phyloP scores from a whole-genome alignment of 2,888 invertebrate genomes.

The Desoria tigrina region DNA sequence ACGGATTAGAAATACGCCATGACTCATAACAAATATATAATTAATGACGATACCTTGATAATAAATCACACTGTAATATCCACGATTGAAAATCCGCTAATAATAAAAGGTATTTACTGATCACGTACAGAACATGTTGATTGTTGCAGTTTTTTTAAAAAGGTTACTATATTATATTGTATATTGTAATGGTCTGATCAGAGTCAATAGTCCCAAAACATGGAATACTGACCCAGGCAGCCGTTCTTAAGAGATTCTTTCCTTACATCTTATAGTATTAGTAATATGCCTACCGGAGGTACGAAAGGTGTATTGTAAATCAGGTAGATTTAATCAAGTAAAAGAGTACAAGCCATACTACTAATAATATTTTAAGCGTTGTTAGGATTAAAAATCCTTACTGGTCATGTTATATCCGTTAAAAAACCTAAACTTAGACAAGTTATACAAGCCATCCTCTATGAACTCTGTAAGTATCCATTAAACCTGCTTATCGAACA shows the following conservation, averaged over 20 bases:
- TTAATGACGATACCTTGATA: slow-evolving; percentile 4
- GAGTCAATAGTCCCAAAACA: neutral
- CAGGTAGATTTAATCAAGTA: slow-evolving; percentile 12
- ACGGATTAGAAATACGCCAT: slow-evolving; percentile 4
- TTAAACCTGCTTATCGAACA: no score
- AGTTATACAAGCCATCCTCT: no score
- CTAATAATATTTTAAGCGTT: slow-evolving; percentile 17
- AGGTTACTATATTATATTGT: slow-evolving; percentile 2
- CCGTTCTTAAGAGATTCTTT: neutral
- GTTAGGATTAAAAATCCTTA: slow-evolving; percentile 16
- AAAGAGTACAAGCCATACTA: slow-evolving; percentile 12
- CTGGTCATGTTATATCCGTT: slow-evolving; percentile 10
- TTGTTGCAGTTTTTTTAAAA: slow-evolving; percentile 11
- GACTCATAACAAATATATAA: slow-evolving; percentile 9
- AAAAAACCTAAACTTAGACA: slow-evolving; percentile 3
- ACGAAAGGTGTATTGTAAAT: slow-evolving; percentile 4
- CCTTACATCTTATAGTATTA: no score
- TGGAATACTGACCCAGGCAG: slow-evolving; percentile 10
- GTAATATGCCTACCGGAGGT: neutral
- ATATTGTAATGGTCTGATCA: neutral
- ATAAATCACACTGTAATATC: slow-evolving; percentile 13
- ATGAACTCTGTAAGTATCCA: no score
- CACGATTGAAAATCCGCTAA: slow-evolving; percentile 9
- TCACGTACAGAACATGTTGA: slow-evolving; percentile 17
- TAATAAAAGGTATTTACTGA: slow-evolving; percentile 14